Evolutionary conservation across 2,888 invertebrate genomes (phyloP), one percentile per base, ranked within the genome.

Genomic region (Drosophila cognata): DNA sequence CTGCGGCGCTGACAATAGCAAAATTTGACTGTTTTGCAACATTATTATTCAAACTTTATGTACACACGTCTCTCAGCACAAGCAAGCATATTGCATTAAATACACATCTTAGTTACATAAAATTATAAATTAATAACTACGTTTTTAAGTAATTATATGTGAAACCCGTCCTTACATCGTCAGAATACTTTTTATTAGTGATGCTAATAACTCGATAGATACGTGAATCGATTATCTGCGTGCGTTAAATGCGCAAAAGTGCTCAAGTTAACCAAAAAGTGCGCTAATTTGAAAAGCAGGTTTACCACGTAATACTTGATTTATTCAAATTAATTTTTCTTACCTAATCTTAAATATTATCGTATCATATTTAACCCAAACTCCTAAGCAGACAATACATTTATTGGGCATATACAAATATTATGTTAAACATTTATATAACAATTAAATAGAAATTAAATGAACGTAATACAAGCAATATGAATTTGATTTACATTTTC

Each of bases 1-100:
- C 38, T 59, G 48, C 48, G 61, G 59, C 75, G 82, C 82, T 87
- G 88, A 84, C 85, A 84, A 81, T 60, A 62, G 70, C 82, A 84
- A 81, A 58, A 52, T 55, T 71, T 35, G 0, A 41, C 35, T 43
- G 31, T 31, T 71, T 61, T 53, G 41, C 31, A 50, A 28, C n/a
- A 48, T n/a, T 53, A 55, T 25, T 55, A 38, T 31, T 50, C n/a
- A 11, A 52, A 35, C 29, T n/a, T 25, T 28, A 43, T n/a, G 38
- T 48, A 56, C 62, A 65, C 60, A 68, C 64, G 74, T 62, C 25
- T 53, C 33, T n/a, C 3, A 18, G 10, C 43, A 74, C 57, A 38
- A 35, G 51, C 29, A 8, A 10, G 8, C 7, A 31, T 53, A 21
- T 10, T 55, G 6, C 25, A 70, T 28, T 41, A 46, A 33, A 31